A percentile compares a stretch with the other conserved stretches of the same genome.
These are phyloP conservation scores for Paraplagusia blochii DNA, from an alignment of 2,113 vertebrate species.

Conservation along the genomic window DNA sequence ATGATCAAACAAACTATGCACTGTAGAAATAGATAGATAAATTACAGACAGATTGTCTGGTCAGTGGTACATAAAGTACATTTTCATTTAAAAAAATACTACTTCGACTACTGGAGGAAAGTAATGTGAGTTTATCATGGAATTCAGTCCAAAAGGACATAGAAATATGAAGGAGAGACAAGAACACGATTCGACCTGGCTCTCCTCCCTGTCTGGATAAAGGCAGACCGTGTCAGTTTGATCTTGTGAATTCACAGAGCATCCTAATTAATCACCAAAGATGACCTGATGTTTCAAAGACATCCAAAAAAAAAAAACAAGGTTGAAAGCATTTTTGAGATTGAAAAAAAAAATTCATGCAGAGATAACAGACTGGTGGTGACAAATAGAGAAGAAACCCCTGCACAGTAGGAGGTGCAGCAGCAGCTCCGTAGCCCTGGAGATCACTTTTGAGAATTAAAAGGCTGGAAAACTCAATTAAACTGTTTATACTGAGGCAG, in stretches of 20 bases:
- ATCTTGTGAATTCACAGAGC: neutral
- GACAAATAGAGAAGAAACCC: neutral
- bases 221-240: neutral
- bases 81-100: no score
- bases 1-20: no score
- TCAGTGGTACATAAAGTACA: no score
- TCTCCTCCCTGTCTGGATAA: neutral
- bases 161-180: neutral
- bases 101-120: no score
- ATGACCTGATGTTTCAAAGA: constrained; percentile 7
- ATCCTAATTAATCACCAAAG: constrained; percentile 16
- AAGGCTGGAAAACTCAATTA: no score
- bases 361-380: constrained; percentile 3
- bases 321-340: neutral
- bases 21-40: no score
- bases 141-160: neutral
- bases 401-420: neutral
- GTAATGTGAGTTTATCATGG: no score
- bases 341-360: neutral
- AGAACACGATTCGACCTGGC: no score
- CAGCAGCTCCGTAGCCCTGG: neutral
- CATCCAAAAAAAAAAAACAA: constrained; percentile 2
- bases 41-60: no score
- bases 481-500: no score
- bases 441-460: neutral